phyloP scores from a whole-genome alignment of 2,113 vertebrate genomes.

The Datnioides undecimradiatus region DNA sequence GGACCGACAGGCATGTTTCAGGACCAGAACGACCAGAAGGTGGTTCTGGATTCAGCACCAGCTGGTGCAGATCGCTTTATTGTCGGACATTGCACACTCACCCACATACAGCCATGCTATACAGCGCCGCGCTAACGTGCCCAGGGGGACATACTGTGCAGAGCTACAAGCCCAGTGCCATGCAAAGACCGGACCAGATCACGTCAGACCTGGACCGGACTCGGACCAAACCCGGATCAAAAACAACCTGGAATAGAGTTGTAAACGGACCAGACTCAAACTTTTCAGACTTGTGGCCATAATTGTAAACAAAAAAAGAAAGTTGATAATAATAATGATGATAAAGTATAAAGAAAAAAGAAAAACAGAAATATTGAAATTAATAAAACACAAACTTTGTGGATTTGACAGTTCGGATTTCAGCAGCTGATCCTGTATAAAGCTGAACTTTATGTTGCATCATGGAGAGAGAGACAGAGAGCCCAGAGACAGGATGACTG shows the following conservation, averaged over 20 bases:
- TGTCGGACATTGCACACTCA: conserved; percentile 49
- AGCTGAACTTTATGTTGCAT: conserved; percentile 60
- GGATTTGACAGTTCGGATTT: conserved; percentile 60
- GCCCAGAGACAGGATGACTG: conserved; percentile 33
- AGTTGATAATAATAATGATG: conserved; percentile 51
- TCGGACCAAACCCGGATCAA: conserved; percentile 71
- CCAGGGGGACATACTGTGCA: conserved; percentile 77
- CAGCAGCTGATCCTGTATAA: conserved; percentile 67
- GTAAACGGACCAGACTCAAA: conserved; percentile 51
- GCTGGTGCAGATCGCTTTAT: conserved; percentile 37
- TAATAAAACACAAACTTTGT: conserved; percentile 72
- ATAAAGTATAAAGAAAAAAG: conserved; percentile 63
- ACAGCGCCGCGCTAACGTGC: conserved; percentile 60
- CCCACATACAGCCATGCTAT: conserved; percentile 67
- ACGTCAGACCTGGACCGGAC: conserved; percentile 65
- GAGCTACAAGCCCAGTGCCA: conserved; percentile 76
- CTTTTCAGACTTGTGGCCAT: conserved; percentile 76
- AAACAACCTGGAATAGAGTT: conserved; percentile 44
- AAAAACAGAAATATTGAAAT: conserved; percentile 60
- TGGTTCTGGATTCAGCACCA: conserved; percentile 48
- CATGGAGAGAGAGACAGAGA: conserved; percentile 46
- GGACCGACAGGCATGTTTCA: conserved; percentile 35
- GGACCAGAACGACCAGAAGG: conserved; percentile 32
- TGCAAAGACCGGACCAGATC: conserved; percentile 71
- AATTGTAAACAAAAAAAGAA: conserved; percentile 70